Conservation (phyloP, 2,888 invertebrate species). For the Agrilus biguttatus region DNA sequence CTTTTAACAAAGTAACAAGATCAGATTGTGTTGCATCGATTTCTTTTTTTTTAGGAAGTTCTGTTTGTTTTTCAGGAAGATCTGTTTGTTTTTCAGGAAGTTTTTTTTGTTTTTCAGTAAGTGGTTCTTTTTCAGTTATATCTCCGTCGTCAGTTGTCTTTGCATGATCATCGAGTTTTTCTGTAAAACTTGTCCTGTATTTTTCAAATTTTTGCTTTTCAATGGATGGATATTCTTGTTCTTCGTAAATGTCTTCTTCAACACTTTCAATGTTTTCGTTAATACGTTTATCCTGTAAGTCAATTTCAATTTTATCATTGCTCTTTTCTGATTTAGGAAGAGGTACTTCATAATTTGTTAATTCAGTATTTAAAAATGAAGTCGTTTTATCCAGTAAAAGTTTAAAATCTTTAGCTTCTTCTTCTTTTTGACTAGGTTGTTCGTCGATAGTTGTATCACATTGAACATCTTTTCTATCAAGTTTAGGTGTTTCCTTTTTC, state of each 20-base stretch:
- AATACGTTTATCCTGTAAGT: too few relatives aligned
- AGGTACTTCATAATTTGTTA: too few relatives aligned
- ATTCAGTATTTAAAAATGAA: too few relatives aligned
- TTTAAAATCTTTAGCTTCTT: too few relatives aligned
- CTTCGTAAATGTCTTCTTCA: neutral
- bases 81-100: neutral
- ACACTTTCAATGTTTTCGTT: too few relatives aligned
- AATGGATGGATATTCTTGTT: neutral
- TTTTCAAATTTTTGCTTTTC: too few relatives aligned
- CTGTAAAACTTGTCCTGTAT: too few relatives aligned
- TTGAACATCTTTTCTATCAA: neutral
- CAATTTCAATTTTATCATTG: too few relatives aligned
- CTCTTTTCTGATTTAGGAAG: too few relatives aligned
- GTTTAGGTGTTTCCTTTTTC: constrained; percentile 10
- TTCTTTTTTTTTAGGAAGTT: neutral
- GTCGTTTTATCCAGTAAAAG: too few relatives aligned
- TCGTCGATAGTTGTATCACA: neutral
- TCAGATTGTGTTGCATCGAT: neutral
- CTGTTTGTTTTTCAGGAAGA: neutral
- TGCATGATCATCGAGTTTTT: neutral
- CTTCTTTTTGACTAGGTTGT: neutral
- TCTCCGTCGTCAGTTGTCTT: neutral
- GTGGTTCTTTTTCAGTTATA: neutral
- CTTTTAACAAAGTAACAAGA: too few relatives aligned
- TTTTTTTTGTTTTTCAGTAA: neutral